These are phyloP conservation scores for Brachypteracias leptosomus DNA, from an alignment of 2,113 vertebrate species.

Conservation along the genomic window DNA sequence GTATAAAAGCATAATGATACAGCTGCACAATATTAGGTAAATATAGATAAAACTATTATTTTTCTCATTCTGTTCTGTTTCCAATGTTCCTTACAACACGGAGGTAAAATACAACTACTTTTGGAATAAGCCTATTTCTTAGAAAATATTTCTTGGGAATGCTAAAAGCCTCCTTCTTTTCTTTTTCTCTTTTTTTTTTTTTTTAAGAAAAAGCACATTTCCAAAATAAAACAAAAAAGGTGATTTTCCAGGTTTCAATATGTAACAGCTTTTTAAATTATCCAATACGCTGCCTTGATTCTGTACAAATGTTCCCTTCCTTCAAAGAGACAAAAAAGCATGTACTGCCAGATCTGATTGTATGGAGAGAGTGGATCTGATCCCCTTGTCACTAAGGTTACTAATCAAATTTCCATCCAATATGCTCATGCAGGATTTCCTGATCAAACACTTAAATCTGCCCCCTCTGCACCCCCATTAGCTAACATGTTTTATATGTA, in stretches of 20 bases:
- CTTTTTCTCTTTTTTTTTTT: not conserved
- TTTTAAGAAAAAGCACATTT: conserved; percentile 64
- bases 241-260: conserved; percentile 74
- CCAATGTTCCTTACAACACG: not conserved
- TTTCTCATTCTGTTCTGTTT: not conserved
- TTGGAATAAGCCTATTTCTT: not conserved
- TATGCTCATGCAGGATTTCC: conserved; percentile 86
- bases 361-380: conserved; percentile 82
- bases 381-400: conserved; percentile 89
- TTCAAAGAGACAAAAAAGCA: conserved; percentile 83
- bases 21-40: not conserved
- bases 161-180: not conserved
- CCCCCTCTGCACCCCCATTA: conserved; percentile 85
- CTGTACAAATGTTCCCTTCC: conserved; percentile 81
- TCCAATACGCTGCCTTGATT: conserved; percentile 78
- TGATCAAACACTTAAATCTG: conserved; percentile 88
- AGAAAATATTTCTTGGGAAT: not conserved
- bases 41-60: not conserved
- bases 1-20: not conserved
- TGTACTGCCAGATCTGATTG: conserved; percentile 87
- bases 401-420: conserved; percentile 96
- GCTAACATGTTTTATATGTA: conserved; percentile 94
- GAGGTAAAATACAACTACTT: not conserved
- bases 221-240: conserved; percentile 73
- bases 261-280: conserved; percentile 77